Conservation (phyloP, 2,888 invertebrate genomes). For the Lasioglossum villosulum region DNA sequence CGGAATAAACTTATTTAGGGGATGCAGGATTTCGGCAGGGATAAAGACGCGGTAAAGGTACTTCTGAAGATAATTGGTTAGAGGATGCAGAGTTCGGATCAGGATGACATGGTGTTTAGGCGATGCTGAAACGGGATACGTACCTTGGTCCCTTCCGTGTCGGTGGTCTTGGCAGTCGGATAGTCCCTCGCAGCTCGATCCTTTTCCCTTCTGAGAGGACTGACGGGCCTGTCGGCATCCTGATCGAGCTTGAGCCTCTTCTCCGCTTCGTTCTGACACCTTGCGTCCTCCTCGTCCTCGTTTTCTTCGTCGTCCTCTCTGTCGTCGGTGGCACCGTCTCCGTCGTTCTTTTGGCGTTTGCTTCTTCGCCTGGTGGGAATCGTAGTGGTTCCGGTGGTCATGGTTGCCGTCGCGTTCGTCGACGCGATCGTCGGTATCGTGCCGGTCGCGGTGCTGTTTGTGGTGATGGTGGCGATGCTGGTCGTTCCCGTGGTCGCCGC, state of each 20-base stretch:
- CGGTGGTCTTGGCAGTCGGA: constrained; percentile 75
- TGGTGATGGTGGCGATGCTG: constrained; percentile 28
- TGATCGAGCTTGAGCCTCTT: constrained; percentile 79
- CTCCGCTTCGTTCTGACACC: constrained; percentile 73
- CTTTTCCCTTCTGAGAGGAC: constrained; percentile 78
- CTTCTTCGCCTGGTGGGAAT: constrained; percentile 71
- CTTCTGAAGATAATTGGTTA: not conserved
- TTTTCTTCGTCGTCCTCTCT: constrained; percentile 76
- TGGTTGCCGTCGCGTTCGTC: constrained; percentile 63
- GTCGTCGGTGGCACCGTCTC: constrained; percentile 64
- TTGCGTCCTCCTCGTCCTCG: constrained; percentile 85
- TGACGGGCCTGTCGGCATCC: constrained; percentile 70
- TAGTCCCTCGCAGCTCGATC: constrained; percentile 74
- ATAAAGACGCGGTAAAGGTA: not conserved
- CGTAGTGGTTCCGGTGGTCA: constrained; percentile 68
- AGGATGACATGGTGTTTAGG: not conserved
- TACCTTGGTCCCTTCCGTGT: constrained; percentile 82
- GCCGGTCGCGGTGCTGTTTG: constrained; percentile 35
- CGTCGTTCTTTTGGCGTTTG: constrained; percentile 71
- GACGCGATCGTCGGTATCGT: constrained; percentile 56
- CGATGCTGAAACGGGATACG: not conserved
- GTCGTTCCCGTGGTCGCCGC: constrained; percentile 22
- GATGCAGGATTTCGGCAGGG: too few relatives aligned
- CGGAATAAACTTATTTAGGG: too few relatives aligned
- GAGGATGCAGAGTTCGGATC: not conserved